phyloP scores from a whole-genome alignment of 1,140 invertebrate species.

The Aphaenogaster rudis region DNA sequence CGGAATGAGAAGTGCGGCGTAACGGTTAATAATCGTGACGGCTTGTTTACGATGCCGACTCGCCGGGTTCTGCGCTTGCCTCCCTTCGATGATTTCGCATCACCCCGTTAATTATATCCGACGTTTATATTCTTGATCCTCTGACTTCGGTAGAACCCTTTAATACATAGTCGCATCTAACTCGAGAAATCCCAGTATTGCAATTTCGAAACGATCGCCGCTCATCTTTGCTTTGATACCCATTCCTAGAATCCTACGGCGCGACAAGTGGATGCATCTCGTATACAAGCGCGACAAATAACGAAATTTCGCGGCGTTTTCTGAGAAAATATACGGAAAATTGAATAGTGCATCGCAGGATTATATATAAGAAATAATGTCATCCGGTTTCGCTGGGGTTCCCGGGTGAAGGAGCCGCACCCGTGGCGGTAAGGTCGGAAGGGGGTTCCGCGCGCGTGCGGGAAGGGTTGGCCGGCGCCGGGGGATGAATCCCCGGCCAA shows the following conservation, averaged over 20 bases:
- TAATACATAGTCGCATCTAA: not conserved
- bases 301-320: constrained; percentile 19
- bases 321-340: constrained; percentile 24
- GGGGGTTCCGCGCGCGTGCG: constrained; percentile 25
- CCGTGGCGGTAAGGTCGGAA: constrained; percentile 10
- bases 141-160: not conserved
- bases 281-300: not conserved
- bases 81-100: constrained; percentile 22
- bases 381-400: constrained; percentile 44
- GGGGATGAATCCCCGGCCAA: constrained; percentile 40
- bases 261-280: not conserved
- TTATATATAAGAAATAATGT: constrained; percentile 56
- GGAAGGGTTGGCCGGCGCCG: constrained; percentile 9
- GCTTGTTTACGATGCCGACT: constrained; percentile 41
- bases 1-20: constrained; percentile 54
- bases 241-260: not conserved
- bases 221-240: not conserved
- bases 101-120: not conserved
- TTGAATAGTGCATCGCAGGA: constrained; percentile 48
- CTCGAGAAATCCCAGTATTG: no score
- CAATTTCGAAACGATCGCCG: not conserved
- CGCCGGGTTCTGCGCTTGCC: not conserved
- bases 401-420: constrained; percentile 33
- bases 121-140: not conserved
- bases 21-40: constrained; percentile 64